These are phyloP conservation scores for Microdon myrmicae DNA, from an alignment of 2,888 invertebrate genomes.

Conservation along the genomic window DNA sequence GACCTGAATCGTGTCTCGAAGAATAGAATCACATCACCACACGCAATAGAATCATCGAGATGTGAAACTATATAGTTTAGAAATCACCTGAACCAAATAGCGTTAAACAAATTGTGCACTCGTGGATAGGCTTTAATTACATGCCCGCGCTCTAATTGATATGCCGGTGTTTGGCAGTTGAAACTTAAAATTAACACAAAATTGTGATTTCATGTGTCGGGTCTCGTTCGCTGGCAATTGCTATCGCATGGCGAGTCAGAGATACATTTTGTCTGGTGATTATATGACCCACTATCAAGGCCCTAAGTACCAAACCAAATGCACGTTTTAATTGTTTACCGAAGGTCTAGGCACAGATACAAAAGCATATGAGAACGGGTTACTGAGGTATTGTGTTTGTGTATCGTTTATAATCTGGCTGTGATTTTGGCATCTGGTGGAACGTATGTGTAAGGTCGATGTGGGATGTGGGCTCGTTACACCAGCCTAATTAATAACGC, in stretches of 20 bases:
- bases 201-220: no score
- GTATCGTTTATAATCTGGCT: no score
- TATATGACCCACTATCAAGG: no score
- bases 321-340: no score
- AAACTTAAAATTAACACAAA: conserved; percentile 31
- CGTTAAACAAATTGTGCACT: conserved; percentile 12
- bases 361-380: no score
- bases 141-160: conserved; percentile 27
- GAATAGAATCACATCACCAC: neutral
- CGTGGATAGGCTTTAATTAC: conserved; percentile 26
- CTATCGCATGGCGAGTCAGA: no score
- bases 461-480: neutral
- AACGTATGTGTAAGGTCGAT: conserved; percentile 6
- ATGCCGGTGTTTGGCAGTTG: conserved; percentile 34
- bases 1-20: conserved; percentile 27
- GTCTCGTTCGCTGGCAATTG: no score
- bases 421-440: conserved; percentile 13
- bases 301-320: no score
- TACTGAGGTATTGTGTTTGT: no score
- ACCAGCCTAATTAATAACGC: conserved; percentile 43
- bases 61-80: conserved; percentile 4
- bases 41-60: conserved; percentile 13
- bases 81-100: no score
- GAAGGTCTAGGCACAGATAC: no score
- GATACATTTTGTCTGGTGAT: no score